Percentiles rank a stretch among this genome's conserved stretches.
These are phyloP conservation scores for Dunckerocampus dactyliophorus DNA, from an alignment of 2,113 vertebrate species.

Conservation along the genomic window DNA sequence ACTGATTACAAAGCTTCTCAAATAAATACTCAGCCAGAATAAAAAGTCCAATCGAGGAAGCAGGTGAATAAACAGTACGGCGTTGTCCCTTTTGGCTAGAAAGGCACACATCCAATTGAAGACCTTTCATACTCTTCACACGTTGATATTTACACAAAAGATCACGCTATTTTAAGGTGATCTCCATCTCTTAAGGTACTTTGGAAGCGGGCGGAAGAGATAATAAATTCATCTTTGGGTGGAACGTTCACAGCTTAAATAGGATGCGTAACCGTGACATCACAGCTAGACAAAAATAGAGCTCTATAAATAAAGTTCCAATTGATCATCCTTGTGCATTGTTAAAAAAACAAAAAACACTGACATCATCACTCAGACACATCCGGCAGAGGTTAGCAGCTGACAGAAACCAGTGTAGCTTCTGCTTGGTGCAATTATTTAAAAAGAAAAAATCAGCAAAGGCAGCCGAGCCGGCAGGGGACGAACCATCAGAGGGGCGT, in stretches of 20 bases:
- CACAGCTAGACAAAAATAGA: too few species aligned
- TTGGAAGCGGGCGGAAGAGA: constrained; percentile 9
- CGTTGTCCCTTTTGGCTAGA: constrained; percentile 28
- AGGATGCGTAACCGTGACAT: constrained; percentile 5
- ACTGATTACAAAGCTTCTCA: constrained; percentile 17
- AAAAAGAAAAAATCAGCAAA: constrained; percentile 11
- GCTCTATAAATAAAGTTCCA: too few species aligned
- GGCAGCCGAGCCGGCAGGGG: constrained; percentile 8
- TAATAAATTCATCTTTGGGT: constrained; percentile 13
- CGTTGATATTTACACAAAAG: constrained; percentile 3
- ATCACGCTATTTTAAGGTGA: background rate
- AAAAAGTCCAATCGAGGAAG: constrained; percentile 10
- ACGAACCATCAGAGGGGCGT: background rate
- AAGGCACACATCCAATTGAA: constrained; percentile 56
- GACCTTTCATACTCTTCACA: constrained; percentile 26
- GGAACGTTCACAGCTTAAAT: constrained; percentile 63
- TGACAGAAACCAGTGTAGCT: constrained; percentile 17
- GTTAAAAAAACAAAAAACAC: constrained; percentile 1
- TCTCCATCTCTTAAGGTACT: constrained; percentile 3
- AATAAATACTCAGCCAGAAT: constrained; percentile 55
- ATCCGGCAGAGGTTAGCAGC: constrained; percentile 36
- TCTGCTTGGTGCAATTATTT: constrained; percentile 18
- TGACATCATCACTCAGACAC: constrained; percentile 41
- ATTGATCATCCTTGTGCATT: background rate
- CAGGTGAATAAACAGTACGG: constrained; percentile 8